Percentiles rank a stretch among this genome's conserved stretches.
phyloP scores from a whole-genome alignment of 2,797 vertebrate species.

The Choloepus didactylus region DNA sequence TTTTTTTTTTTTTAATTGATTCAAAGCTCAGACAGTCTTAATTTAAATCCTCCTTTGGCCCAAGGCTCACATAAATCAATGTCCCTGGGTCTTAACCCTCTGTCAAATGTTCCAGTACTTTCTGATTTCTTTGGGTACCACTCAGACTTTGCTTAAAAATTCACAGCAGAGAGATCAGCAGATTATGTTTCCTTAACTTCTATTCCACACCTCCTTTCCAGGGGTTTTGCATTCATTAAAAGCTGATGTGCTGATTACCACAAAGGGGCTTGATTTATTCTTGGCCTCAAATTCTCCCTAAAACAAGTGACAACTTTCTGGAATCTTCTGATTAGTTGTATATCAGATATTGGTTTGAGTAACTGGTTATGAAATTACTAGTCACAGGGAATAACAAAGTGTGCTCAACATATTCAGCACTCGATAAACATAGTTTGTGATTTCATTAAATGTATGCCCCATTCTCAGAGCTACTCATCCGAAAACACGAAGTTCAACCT shows the following conservation, averaged over 20 bases:
- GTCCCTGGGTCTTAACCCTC: background rate
- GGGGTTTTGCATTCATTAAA: background rate
- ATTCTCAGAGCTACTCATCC: background rate
- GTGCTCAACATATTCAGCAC: background rate
- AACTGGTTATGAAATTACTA: background rate
- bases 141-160: slow-evolving; percentile 41
- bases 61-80: background rate
- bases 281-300: background rate
- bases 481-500: background rate
- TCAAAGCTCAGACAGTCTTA: slow-evolving; percentile 22
- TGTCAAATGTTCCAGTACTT: background rate
- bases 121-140: slow-evolving; percentile 32
- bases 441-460: background rate
- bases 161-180: slow-evolving; percentile 30
- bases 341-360: background rate
- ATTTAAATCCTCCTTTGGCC: slow-evolving; percentile 48
- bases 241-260: background rate
- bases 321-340: background rate
- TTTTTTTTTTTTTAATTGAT: background rate
- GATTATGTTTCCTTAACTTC: background rate
- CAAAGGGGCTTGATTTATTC: slow-evolving; percentile 23
- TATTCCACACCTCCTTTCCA: background rate
- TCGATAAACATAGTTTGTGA: background rate
- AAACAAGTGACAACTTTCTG: background rate
- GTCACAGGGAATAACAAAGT: background rate